A percentile compares a stretch with the other conserved stretches of the same genome.
Conservation (phyloP, 2,113 vertebrate genomes). For the Aix galericulata region DNA sequence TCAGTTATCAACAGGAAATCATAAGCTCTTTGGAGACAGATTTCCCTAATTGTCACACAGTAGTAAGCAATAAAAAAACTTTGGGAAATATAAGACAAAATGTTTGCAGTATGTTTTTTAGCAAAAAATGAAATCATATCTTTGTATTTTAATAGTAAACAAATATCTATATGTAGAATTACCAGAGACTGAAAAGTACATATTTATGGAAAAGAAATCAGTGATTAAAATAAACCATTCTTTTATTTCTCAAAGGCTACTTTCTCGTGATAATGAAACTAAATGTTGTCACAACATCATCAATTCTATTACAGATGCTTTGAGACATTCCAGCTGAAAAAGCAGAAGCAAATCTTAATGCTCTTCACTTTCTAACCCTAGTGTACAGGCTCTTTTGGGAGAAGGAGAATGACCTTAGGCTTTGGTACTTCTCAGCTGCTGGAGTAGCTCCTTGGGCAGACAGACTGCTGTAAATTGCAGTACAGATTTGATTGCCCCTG, state of each 20-base stretch:
- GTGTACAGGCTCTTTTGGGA: neutral
- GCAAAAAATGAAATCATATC: neutral
- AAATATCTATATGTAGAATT: neutral
- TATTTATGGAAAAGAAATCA: neutral
- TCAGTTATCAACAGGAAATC: neutral
- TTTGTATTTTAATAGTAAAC: neutral
- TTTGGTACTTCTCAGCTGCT: constrained; percentile 20
- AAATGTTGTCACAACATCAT: neutral
- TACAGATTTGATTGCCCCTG: constrained; percentile 45
- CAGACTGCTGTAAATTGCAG: constrained; percentile 5
- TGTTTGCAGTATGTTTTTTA: neutral
- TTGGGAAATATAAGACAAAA: neutral
- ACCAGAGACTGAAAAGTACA: neutral
- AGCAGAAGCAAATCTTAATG: neutral
- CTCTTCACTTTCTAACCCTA: constrained; percentile 27
- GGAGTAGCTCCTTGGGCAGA: constrained; percentile 20
- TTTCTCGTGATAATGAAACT: neutral
- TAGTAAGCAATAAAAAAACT: neutral
- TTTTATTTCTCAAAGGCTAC: neutral
- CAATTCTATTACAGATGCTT: neutral
- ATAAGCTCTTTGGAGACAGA: neutral
- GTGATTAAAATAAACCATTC: neutral
- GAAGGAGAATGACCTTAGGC: constrained; percentile 45
- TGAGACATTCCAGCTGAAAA: neutral
- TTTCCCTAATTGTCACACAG: neutral